Evolutionary conservation across 2,797 vertebrate genomes (phyloP).

Genomic region (Lepilemur ruficaudatus): DNA sequence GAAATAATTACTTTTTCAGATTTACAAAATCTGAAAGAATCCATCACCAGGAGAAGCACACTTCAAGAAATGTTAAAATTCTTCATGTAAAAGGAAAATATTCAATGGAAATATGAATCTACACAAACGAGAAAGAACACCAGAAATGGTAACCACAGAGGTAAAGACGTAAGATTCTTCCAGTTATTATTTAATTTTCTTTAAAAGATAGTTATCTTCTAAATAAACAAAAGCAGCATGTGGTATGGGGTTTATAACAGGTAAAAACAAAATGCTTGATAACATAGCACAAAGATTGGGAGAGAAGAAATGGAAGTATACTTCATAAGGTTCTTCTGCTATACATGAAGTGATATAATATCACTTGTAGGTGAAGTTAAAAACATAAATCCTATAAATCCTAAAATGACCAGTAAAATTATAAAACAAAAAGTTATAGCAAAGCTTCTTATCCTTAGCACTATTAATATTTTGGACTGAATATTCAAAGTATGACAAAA

Average conservation of each 20-base stretch:
- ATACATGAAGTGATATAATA: neutral
- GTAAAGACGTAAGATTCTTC: neutral
- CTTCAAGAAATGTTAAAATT: neutral
- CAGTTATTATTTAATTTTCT: neutral
- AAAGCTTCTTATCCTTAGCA: neutral
- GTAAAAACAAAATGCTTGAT: neutral
- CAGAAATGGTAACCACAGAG: neutral
- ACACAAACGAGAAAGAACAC: neutral
- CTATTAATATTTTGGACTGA: neutral
- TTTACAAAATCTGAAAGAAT: neutral
- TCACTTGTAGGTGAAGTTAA: neutral
- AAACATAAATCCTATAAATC: neutral
- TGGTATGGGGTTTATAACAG: neutral
- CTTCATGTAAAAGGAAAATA: neutral
- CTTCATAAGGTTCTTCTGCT: neutral
- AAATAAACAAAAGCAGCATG: neutral
- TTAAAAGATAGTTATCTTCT: neutral
- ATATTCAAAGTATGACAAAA: neutral
- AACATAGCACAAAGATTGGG: neutral
- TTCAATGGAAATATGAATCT: neutral
- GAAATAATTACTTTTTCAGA: neutral
- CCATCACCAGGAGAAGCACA: neutral
- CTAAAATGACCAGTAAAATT: neutral
- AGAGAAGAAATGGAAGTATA: neutral
- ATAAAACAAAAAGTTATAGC: neutral